Evolutionary conservation across 1,140 invertebrate genomes (phyloP).

Genomic region (Lithobius niger): DNA sequence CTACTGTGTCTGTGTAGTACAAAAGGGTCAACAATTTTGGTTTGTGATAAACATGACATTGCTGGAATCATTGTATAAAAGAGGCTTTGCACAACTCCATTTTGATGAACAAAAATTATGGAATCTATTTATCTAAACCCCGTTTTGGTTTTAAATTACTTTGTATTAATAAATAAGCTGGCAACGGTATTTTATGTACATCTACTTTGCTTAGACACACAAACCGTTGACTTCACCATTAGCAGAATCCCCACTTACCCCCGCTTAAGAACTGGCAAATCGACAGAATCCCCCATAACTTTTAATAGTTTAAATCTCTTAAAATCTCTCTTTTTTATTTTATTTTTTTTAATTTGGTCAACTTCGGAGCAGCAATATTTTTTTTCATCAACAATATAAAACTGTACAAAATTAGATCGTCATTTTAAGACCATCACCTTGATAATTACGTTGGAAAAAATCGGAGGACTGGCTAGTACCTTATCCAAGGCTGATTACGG

Average conservation of each 20-base stretch:
- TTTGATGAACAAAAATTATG: background rate
- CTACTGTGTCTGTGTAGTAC: slow-evolving; percentile 5
- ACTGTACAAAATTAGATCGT: slow-evolving; percentile 5
- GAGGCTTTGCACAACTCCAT: background rate
- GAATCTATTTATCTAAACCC: background rate
- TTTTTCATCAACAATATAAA: slow-evolving; percentile 2
- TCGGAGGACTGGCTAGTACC: background rate
- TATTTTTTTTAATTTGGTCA: background rate
- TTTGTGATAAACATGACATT: slow-evolving; percentile 1
- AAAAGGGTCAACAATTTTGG: slow-evolving; percentile 4
- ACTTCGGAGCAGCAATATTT: background rate
- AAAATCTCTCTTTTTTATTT: background rate
- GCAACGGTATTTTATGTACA: too few species aligned
- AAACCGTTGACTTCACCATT: too few species aligned
- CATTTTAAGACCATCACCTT: background rate
- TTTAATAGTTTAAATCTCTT: background rate
- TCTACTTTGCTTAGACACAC: too few species aligned
- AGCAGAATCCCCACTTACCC: too few species aligned
- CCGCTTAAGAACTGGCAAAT: too few species aligned
- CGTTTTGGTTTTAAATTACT: background rate
- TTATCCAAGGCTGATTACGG: background rate
- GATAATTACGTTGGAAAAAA: background rate
- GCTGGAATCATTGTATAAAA: slow-evolving; percentile 2
- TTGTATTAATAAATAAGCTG: background rate
- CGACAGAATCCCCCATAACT: background rate